Evolutionary conservation across 2,113 vertebrate genomes (phyloP), one percentile per base, ranked within the genome.

Genomic region (Hymenochirus boettgeri): DNA sequence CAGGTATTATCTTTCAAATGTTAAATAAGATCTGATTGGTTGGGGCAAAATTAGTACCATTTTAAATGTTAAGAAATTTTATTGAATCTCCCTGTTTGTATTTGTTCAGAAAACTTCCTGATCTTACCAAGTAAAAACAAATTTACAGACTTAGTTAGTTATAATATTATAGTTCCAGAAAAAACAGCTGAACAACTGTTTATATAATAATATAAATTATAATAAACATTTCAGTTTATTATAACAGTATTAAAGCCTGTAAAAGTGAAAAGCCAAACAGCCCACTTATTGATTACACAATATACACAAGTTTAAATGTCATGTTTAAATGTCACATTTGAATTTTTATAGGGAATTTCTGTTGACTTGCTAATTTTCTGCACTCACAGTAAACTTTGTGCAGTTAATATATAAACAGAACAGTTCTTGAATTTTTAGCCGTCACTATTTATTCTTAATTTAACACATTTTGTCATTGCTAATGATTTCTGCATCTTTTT

Each of bases 231-330:
- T n/a, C n/a, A n/a, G n/a, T n/a, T n/a, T n/a, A n/a, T 64, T 46
- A 12, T 29, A 52, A 37, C 26, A 39, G 12, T 55, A 46, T 47
- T 47, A 51, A 48, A 65, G 48, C 8, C 8, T 51, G 23, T 57
- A 27, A 57, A 35, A 50, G 9, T 23, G 7, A 33, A 57, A 50
- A 50, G 39, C 45, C 47, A 57, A 65, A 57, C 42, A 50, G 26
- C 50, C 42, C 13, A 15, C 10, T 57, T 57, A 65, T 46, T 57
- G 26, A 65, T 48, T 65, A 29, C 21, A 65, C 17, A 15, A 18
- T 33, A 39, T 57, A 65, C 57, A 57, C 63, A 65, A 21, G 19
- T 47, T 65, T 57, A 35, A 57, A 65, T 47, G 62, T 56, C 62
- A 65, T 48, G 59, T 61, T 62, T 62, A 62, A 51, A 62, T 39